phyloP scores from a whole-genome alignment of 2,113 vertebrate species.

The Hiodon alosoides region DNA sequence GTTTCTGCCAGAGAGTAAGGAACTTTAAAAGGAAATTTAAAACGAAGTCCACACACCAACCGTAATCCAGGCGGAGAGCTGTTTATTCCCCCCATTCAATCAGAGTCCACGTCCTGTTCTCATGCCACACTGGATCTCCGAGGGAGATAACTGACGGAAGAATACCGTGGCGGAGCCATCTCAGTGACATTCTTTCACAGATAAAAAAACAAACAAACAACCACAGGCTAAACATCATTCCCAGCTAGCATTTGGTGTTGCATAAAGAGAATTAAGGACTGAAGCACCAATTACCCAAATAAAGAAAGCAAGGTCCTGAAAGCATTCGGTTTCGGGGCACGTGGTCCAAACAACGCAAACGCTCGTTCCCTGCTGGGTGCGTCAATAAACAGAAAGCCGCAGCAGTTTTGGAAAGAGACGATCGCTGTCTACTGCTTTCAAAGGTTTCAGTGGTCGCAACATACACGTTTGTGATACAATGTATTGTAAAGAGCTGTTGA shows the following conservation, averaged over 20 bases:
- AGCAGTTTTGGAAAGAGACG: too few species aligned
- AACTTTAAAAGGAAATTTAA: conserved; percentile 34
- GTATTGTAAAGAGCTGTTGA: too few species aligned
- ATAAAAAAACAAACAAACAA: neutral
- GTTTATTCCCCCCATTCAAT: conserved; percentile 57
- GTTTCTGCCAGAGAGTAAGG: conserved; percentile 6
- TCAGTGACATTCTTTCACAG: neutral
- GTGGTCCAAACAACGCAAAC: conserved; percentile 17
- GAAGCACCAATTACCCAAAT: conserved; percentile 29
- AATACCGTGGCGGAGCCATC: conserved; percentile 32
- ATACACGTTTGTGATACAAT: too few species aligned
- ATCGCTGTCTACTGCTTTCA: too few species aligned
- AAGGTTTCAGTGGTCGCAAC: too few species aligned
- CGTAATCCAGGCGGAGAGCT: conserved; percentile 62
- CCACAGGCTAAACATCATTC: conserved; percentile 20
- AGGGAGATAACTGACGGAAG: conserved; percentile 29
- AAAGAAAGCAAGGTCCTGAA: conserved; percentile 11
- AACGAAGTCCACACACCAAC: conserved; percentile 61
- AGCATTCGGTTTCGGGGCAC: conserved; percentile 24
- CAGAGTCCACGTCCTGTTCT: conserved; percentile 41
- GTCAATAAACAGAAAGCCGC: too few species aligned
- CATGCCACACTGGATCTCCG: conserved; percentile 39
- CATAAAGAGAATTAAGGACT: conserved; percentile 25
- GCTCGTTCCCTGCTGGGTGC: too few species aligned
- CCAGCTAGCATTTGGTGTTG: neutral